These are phyloP conservation scores for Drosophila murphyi DNA, from an alignment of 1,140 invertebrate species.

Conservation along the genomic window DNA sequence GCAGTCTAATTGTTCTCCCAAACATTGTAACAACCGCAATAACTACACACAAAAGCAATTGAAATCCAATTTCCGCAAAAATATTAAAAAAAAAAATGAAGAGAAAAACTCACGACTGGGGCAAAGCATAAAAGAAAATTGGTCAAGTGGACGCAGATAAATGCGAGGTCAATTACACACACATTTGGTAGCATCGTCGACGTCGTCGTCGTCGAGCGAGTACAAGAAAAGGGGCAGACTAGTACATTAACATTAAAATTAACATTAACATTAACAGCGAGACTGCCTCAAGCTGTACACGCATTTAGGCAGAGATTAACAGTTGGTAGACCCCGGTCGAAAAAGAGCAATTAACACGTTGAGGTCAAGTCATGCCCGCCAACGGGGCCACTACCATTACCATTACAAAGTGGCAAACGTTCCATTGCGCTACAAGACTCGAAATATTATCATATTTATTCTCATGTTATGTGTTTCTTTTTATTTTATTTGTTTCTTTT, in stretches of 20 bases:
- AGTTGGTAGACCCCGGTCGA: conserved; percentile 38
- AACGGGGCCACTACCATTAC: conserved; percentile 23
- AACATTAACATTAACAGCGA: conserved; percentile 32
- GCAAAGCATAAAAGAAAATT: conserved; percentile 24
- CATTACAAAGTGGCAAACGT: conserved; percentile 53
- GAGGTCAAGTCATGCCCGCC: conserved; percentile 62
- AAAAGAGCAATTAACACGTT: conserved; percentile 62
- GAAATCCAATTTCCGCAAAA: conserved; percentile 36
- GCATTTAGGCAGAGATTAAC: conserved; percentile 57
- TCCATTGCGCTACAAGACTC: conserved; percentile 25
- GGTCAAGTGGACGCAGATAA: conserved; percentile 37
- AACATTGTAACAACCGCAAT: conserved; percentile 19
- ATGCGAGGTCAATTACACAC: conserved; percentile 52
- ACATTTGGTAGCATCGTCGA: conserved; percentile 50
- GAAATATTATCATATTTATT: conserved; percentile 55
- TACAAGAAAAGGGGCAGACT: conserved; percentile 44
- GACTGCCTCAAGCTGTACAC: conserved; percentile 23
- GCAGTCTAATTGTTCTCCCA: conserved; percentile 25
- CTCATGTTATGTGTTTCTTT: conserved; percentile 41
- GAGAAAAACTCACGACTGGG: conserved; percentile 15
- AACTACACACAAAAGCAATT: conserved; percentile 18
- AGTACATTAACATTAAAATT: conserved; percentile 40
- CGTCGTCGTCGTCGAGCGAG: background rate
- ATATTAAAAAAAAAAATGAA: conserved; percentile 3
- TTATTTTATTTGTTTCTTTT: background rate